Evolutionary conservation across 2,113 vertebrate species (phyloP), one percentile per base, ranked within the genome.

Genomic region (Pseudopodoces humilis): DNA sequence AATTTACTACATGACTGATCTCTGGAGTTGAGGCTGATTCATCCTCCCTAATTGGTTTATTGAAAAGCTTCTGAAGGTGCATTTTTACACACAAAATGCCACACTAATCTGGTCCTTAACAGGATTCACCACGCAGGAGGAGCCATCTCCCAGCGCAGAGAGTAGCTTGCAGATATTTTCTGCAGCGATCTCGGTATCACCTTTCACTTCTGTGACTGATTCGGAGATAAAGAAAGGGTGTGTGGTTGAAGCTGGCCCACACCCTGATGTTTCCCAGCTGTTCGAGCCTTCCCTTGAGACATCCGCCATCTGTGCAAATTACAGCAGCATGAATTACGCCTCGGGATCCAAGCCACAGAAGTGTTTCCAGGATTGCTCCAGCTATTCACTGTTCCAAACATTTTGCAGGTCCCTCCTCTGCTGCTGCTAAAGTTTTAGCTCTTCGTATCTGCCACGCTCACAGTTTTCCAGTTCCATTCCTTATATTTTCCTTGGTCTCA

Each of bases 221-320:
- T 90, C 55, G 41, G 86, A 76, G 79, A 81, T 67, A 67, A 90
- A 74, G 75, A 85, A 83, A 83, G 87, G 91, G 87, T 62, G 77
- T 82, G 82, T 4, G 13, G 85, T 4, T 63, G 71, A 74, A 74
- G 88, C 88, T 52, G 91, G 56, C 89, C 86, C 70, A 85, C 85
- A 78, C 90, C 93, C 95, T 96, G 93, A 97, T 95, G 93, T 91
- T 93, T 95, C 91, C 93, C 94, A 95, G 95, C 95, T 96, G 96
- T 82, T 87, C 14, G 5, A 91, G 78, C 79, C 79, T 76, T 86
- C 94, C 91, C 93, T 55, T 8, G 91, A 72, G 95, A 94, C 9
- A 1, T 83, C 93, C 19, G 15, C 92, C 92, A 75, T 95, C 92
- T 92, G 91, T 41, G 62, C 83, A 7, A 74, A 88, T 96, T 94